Evolutionary conservation across 1,140 invertebrate species (phyloP).

Genomic region (Drosophila lacteicornis): DNA sequence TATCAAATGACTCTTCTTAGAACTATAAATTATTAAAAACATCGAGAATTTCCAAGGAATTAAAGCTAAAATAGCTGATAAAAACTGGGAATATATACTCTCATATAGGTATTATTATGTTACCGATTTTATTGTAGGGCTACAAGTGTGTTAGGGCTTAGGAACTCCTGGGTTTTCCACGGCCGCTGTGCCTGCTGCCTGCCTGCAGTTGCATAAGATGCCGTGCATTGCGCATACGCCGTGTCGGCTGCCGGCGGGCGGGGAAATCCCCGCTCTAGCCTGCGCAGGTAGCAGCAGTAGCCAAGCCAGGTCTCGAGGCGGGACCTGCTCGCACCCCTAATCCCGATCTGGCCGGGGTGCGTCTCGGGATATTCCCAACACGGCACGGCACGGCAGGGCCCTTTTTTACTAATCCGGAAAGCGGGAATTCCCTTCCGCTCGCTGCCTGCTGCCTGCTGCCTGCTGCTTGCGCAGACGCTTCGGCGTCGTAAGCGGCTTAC

Average conservation of each 20-base stretch:
- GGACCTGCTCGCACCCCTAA: constrained; percentile 74
- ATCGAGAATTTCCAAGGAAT: neutral
- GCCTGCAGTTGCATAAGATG: constrained; percentile 30
- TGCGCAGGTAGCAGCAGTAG: constrained; percentile 7
- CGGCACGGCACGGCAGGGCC: neutral
- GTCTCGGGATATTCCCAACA: constrained; percentile 32
- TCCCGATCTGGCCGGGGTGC: constrained; percentile 32
- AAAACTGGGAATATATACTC: neutral
- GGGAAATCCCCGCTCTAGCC: constrained; percentile 26
- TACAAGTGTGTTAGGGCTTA: neutral
- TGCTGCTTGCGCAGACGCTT: constrained; percentile 42
- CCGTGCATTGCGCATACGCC: constrained; percentile 46
- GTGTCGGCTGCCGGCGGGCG: constrained; percentile 18
- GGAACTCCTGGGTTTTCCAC: neutral
- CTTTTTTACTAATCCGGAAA: constrained; percentile 73
- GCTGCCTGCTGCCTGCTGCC: constrained; percentile 39
- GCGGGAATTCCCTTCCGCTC: constrained; percentile 78
- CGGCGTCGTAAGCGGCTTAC: constrained; percentile 52
- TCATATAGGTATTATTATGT: too few relatives aligned
- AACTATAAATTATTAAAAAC: too few relatives aligned
- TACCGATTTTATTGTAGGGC: too few relatives aligned
- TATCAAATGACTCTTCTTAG: neutral
- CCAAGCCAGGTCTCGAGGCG: constrained; percentile 28
- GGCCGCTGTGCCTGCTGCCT: constrained; percentile 8
- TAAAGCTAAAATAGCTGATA: neutral